Evolutionary conservation across 2,113 vertebrate species (phyloP).

Genomic region (Chrysochloris asiatica): DNA sequence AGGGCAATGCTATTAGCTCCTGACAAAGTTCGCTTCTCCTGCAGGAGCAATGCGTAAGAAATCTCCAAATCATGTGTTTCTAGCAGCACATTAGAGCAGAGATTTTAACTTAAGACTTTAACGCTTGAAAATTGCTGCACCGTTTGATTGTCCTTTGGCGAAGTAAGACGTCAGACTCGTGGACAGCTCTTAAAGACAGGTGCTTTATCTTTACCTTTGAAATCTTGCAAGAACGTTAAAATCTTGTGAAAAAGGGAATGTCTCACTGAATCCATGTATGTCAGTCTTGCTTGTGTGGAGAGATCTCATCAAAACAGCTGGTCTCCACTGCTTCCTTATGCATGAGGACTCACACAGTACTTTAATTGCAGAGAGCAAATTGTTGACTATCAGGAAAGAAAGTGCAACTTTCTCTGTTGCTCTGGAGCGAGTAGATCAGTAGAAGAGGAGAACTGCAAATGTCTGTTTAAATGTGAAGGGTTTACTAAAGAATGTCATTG

Average conservation of each 20-base stretch:
- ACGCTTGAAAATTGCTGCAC: background rate
- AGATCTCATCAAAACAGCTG: conserved; percentile 42
- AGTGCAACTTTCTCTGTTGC: background rate
- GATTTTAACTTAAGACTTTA: background rate
- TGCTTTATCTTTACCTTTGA: conserved; percentile 45
- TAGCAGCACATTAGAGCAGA: background rate
- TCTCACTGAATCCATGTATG: background rate
- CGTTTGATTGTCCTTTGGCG: background rate
- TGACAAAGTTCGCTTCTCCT: conserved; percentile 2
- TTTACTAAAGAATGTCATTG: background rate
- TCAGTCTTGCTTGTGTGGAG: background rate
- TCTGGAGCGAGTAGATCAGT: background rate
- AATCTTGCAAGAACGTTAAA: conserved; percentile 33
- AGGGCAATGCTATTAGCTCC: conserved; percentile 13
- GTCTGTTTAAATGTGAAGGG: background rate
- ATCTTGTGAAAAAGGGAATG: background rate
- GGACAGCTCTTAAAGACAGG: background rate
- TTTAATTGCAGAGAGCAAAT: background rate
- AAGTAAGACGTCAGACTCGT: background rate
- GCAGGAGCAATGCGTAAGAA: background rate
- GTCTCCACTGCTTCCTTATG: background rate
- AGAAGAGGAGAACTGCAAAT: background rate
- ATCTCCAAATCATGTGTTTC: background rate
- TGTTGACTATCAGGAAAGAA: background rate
- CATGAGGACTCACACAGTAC: background rate